Evolutionary conservation across 2,888 invertebrate species (phyloP).

Genomic region (Eremobia ochroleuca): DNA sequence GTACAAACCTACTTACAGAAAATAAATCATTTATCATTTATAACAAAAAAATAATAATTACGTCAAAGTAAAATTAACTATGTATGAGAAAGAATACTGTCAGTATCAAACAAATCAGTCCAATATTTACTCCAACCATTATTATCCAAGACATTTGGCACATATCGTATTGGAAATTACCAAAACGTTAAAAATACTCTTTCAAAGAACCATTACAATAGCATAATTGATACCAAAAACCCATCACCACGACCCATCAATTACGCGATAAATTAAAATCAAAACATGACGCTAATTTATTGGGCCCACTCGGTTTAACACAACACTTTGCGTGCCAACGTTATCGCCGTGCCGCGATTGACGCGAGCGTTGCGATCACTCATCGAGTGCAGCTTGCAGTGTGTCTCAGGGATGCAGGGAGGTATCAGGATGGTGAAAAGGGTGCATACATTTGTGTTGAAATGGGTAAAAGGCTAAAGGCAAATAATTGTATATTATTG

Average conservation of each 20-base stretch:
- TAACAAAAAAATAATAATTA: no score
- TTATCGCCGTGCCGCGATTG: constrained; percentile 57
- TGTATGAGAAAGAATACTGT: background rate
- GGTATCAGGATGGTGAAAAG: background rate
- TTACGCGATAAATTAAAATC: constrained; percentile 61
- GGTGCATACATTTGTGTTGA: background rate
- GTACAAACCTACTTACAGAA: no score
- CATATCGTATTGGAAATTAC: background rate
- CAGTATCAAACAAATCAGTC: background rate
- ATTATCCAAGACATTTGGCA: background rate
- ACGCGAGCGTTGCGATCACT: constrained; percentile 63
- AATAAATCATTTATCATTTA: no score
- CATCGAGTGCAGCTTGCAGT: constrained; percentile 65
- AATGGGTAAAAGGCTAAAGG: background rate
- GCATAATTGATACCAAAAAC: constrained; percentile 34
- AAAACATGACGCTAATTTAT: constrained; percentile 56
- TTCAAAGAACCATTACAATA: constrained; percentile 24
- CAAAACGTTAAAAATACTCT: constrained; percentile 17
- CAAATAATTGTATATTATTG: background rate
- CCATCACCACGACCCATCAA: constrained; percentile 44
- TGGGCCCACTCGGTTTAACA: constrained; percentile 50
- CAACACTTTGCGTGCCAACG: constrained; percentile 58
- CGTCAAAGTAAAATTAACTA: no score
- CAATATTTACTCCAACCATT: background rate
- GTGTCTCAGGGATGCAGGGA: constrained; percentile 56